phyloP scores from a whole-genome alignment of 1,140 invertebrate species.

The Diorhabda carinulata region DNA sequence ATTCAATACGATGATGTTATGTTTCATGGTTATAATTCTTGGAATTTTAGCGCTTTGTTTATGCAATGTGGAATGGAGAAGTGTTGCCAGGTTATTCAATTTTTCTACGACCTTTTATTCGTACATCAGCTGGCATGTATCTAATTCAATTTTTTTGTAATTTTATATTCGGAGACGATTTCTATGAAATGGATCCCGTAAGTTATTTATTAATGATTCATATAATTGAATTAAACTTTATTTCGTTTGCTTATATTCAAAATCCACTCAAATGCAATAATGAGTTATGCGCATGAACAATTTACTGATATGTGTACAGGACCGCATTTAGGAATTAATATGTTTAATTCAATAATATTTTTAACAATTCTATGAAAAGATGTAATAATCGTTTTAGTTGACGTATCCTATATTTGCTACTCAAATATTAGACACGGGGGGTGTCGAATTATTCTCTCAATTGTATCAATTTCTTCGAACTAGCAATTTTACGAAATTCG shows the following conservation, averaged over 20 bases:
- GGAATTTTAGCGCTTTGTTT: slow-evolving; percentile 7
- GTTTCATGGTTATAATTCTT: too few species aligned
- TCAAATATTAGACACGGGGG: slow-evolving; percentile 10
- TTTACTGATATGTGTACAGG: not conserved
- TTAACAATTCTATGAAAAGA: too few species aligned
- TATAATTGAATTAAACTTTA: too few species aligned
- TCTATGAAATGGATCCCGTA: slow-evolving; percentile 14
- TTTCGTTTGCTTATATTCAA: too few species aligned
- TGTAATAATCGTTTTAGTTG: not conserved
- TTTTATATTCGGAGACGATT: slow-evolving; percentile 14
- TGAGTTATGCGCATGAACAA: too few species aligned
- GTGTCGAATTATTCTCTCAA: slow-evolving; percentile 12
- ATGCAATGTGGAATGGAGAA: slow-evolving; percentile 10
- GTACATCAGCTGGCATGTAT: slow-evolving; percentile 5
- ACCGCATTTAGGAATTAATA: not conserved
- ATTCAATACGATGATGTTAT: too few species aligned
- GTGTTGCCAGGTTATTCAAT: slow-evolving; percentile 4
- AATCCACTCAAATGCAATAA: not conserved
- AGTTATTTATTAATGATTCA: not conserved
- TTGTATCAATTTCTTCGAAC: slow-evolving; percentile 5
- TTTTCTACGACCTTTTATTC: slow-evolving; percentile 3
- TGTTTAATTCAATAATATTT: not conserved
- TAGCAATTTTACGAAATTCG: slow-evolving; percentile 46
- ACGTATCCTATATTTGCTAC: slow-evolving; percentile 5
- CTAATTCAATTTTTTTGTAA: slow-evolving; percentile 6